Base-by-base conservation (phyloP, 2,113 vertebrate genomes). In the Meriones unguiculatus region DNA sequence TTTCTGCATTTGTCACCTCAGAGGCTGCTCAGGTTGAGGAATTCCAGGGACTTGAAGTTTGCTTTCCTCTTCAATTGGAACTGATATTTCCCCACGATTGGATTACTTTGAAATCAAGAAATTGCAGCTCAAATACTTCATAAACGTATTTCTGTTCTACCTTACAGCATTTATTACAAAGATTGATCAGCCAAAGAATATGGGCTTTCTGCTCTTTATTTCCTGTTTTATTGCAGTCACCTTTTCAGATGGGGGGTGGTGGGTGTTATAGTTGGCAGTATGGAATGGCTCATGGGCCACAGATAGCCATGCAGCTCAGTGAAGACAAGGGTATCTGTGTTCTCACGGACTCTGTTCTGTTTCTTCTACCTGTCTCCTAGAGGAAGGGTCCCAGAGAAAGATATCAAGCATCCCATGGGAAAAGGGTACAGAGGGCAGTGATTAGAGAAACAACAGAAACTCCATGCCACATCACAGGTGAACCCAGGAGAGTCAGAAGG, bases 71-170 rank as follows among this genome's bases (percentile, higher is more conserved):
- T 97, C 90, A 92, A 0, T 38, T 96, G 80, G 87, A 96, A 92
- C 32, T 85, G 70, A 81, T n/a, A 85, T 87, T 90, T 93, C 41
- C 70, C 24, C 97, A 87, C 11, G 62, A 97, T 18, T 89, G 85
- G 64, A 96, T 97, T 97, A 93, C 94, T 96, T 92, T 87, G 64
- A 96, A 98, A 97, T 65, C 77, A 12, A 78, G 75, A 97, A 96
- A 90, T 32, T 94, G 78, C 32, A 87, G 73, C 72, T 95, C 35
- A 78, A 80, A 90, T 69, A 93, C 85, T 97, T 94, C 89, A 96
- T 96, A 97, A 96, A 86, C 69, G 95, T 93, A 54, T 94, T 70
- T 95, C 95, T 96, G 32, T 87, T 98, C 90, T 64, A 95, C 70
- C n/a, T 76, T 95, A 35, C 90, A 97, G 57, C 22, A 87, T 93